These are phyloP conservation scores for Caenorhabditis sp. DNA, from an alignment of 2,888 invertebrate species.

Conservation along the genomic window DNA sequence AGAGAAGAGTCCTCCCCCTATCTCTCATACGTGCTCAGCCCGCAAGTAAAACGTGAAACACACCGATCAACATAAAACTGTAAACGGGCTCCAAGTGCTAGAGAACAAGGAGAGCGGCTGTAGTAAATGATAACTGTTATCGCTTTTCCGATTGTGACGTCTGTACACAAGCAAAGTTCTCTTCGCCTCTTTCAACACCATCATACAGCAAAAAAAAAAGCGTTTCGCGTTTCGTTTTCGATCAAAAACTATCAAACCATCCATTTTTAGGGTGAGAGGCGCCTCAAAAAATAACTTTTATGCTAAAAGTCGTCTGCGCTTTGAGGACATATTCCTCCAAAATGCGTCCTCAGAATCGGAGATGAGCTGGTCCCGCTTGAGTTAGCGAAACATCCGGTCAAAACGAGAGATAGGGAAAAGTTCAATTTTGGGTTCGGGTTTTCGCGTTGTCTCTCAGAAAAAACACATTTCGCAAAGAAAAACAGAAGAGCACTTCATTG, in stretches of 20 bases:
- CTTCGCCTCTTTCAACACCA: background rate
- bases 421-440: background rate
- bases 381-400: too few species aligned
- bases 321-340: too few species aligned
- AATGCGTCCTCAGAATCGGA: too few species aligned
- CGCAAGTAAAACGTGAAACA: background rate
- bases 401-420: background rate
- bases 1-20: conserved; percentile 6
- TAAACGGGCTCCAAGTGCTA: too few species aligned
- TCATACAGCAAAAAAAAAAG: background rate
- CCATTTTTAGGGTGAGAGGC: too few species aligned
- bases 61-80: too few species aligned
- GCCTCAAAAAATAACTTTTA: too few species aligned
- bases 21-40: background rate
- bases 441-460: background rate
- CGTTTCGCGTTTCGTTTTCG: too few species aligned
- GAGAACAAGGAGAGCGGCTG: background rate
- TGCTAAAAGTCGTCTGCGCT: too few species aligned
- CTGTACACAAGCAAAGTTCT: conserved; percentile 8
- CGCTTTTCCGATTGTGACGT: conserved; percentile 27
- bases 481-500: conserved; percentile 7
- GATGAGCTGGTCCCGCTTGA: too few species aligned
- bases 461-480: too few species aligned
- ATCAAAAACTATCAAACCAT: too few species aligned
- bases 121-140: conserved; percentile 23